Conservation (phyloP, 2,797 vertebrate genomes). For the Enteromius trimaculatus region DNA sequence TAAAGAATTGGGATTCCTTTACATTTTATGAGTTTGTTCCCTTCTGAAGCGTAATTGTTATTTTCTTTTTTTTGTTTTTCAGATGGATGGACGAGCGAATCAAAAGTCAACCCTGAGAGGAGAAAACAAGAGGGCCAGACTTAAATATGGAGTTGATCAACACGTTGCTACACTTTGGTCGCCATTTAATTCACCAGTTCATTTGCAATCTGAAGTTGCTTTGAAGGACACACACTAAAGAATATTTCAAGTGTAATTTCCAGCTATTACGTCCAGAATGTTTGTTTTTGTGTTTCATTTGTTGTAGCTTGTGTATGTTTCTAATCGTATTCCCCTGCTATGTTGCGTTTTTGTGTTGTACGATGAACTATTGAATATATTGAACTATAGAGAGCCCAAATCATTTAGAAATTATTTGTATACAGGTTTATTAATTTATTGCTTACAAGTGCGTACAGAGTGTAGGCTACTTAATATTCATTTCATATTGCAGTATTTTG, state of each 20-base stretch:
- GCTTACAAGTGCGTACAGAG: slow-evolving; percentile 3
- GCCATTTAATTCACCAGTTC: slow-evolving; percentile 50
- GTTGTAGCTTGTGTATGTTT: slow-evolving; percentile 23
- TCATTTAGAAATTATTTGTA: slow-evolving; percentile 32
- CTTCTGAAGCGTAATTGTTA: slow-evolving; percentile 68
- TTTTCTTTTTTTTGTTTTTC: slow-evolving; percentile 78
- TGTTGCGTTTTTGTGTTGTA: slow-evolving; percentile 36
- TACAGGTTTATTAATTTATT: slow-evolving; percentile 52
- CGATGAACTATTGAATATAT: neutral
- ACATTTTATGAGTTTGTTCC: slow-evolving; percentile 53
- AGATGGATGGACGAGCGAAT: slow-evolving; percentile 77
- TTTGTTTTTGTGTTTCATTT: slow-evolving; percentile 36
- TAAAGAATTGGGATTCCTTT: slow-evolving; percentile 80
- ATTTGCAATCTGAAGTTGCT: neutral
- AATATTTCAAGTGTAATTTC: slow-evolving; percentile 23
- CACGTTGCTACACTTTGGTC: slow-evolving; percentile 64
- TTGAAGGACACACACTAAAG: slow-evolving; percentile 7
- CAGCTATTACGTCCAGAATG: neutral
- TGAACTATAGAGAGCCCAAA: neutral
- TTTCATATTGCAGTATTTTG: slow-evolving; percentile 52
- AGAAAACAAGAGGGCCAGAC: slow-evolving; percentile 81
- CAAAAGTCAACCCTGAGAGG: slow-evolving; percentile 63
- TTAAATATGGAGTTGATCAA: slow-evolving; percentile 62
- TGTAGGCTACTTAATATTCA: slow-evolving; percentile 39
- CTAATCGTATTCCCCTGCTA: slow-evolving; percentile 15